Evolutionary conservation across 2,888 invertebrate species (phyloP), one percentile per base, ranked within the genome.

Genomic region (Lithophane ornitopus): DNA sequence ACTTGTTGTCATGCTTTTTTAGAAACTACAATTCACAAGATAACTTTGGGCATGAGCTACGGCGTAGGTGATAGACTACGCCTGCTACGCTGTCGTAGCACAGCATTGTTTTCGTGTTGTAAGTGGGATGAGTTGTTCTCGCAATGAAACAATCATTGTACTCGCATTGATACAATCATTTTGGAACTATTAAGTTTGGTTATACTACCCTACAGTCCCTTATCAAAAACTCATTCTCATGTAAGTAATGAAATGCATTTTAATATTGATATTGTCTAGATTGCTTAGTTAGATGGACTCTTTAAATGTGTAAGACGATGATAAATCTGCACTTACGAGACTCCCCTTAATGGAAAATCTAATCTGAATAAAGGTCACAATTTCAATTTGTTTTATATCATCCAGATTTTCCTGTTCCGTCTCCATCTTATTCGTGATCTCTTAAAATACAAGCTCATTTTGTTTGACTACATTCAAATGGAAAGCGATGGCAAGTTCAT

Each of bases 391-490:
- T 76, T 76, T 70, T 73, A 71, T 76, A 63, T 73, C 74, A 83
- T 80, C 39, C 74, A 61, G 67, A 76, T 74, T 83, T 76, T 76
- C 80, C 80, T 76, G 72, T 56, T 76, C 56, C 54, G 26, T 16
- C 70, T 74, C 82, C 85, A 85, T 74, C 81, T 84, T 82, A 41
- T 67, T 68, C 71, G 69, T 46, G 82, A 82, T 81, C 85, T 82
- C 69, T 82, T 82, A 76, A 83, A 83, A 82, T 77, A 83, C 78
- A 85, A 78, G 58, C 85, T 81, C 82, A 82, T 85, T 67, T 87
- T 85, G 73, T 85, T 74, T 79, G 73, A 80, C 82, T 85, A 83
- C 76, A 87, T 76, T 76, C 68, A 85, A 80, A 74, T 74, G 74
- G 76, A 74, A 76, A 80, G 39, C 66, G 56, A 80, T 75, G 76